Evolutionary conservation across 2,113 vertebrate species (phyloP), one percentile per base, ranked within the genome.

Genomic region (Sorex araneus): DNA sequence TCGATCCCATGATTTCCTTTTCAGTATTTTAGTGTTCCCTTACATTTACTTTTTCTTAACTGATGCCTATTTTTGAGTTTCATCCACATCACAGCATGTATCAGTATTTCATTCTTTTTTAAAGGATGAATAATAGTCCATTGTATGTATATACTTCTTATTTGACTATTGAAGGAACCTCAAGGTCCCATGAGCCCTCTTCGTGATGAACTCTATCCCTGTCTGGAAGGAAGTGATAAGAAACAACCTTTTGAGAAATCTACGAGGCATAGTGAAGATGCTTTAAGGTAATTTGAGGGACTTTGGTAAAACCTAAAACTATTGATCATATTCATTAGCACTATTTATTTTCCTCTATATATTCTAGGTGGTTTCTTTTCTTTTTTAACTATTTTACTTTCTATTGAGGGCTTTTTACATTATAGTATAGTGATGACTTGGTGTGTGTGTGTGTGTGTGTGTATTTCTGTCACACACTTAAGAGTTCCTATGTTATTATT

Each of bases 161-260:
- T 90, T 93, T 94, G 45, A 71, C 9, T 13, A 30, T 94, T 78
- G 70, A 96, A 98, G 98, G 97, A 98, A 84, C 96, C 97, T 54
- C 98, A 97, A 87, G 92, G 91, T 84, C 87, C 97, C 25, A 60
- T 89, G 87, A 98, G 97, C 93, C 95, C 95, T 96, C 91, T 97
- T 66, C 40, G 23, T 83, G 84, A 98, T 91, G 91, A 95, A 25
- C 76, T 95, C 81, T 96, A 95, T 87, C 96, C 9, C 43, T 87
- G 91, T 90, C 75, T 96, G 69, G 77, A 95, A 92, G 95, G 97
- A 74, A 60, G 57, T 60, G 94, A 95, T 43, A 97, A 96, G 94
- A 97, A 97, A 86, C 96, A 93, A 34, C 70, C 93, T 86, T 92
- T 85, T 93, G 95, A 95, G 85, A 97, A 97, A 80, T 96, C 90